These are phyloP conservation scores for Physella acuta DNA, from an alignment of 1,140 invertebrate species.

Conservation along the genomic window DNA sequence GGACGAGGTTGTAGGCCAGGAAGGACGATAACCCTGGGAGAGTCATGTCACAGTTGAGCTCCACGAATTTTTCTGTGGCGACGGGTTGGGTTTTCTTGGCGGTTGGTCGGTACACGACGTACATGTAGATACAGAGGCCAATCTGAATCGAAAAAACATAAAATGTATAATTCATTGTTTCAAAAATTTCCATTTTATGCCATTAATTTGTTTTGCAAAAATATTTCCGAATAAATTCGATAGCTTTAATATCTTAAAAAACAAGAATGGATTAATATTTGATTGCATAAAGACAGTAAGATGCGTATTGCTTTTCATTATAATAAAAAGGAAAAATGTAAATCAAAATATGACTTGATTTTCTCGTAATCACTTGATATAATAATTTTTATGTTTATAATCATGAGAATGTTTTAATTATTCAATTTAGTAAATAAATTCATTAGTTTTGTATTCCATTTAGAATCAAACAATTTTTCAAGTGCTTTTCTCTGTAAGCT, in stretches of 20 bases:
- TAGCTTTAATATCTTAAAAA: background rate
- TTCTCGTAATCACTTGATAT: background rate
- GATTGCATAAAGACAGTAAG: background rate
- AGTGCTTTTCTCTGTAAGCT: background rate
- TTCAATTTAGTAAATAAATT: too few relatives aligned
- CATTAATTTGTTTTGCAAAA: background rate
- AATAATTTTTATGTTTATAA: background rate
- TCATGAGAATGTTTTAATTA: background rate
- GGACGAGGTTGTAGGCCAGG: conserved; percentile 81
- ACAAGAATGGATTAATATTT: background rate
- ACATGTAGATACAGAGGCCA: conserved; percentile 19
- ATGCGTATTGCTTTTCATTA: background rate
- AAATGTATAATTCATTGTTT: background rate
- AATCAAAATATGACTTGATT: too few relatives aligned
- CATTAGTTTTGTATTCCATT: too few relatives aligned
- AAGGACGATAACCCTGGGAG: conserved; percentile 24
- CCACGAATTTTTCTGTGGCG: conserved; percentile 28
- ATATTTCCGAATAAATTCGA: background rate
- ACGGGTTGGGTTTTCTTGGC: conserved; percentile 19
- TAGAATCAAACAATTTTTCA: too few relatives aligned
- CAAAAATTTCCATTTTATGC: background rate
- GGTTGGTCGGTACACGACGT: background rate
- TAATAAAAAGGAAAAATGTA: too few relatives aligned
- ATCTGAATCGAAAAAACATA: conserved; percentile 21
- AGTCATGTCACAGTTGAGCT: conserved; percentile 27